Conservation (phyloP, 2,113 vertebrate genomes). For the Struthio camelus region DNA sequence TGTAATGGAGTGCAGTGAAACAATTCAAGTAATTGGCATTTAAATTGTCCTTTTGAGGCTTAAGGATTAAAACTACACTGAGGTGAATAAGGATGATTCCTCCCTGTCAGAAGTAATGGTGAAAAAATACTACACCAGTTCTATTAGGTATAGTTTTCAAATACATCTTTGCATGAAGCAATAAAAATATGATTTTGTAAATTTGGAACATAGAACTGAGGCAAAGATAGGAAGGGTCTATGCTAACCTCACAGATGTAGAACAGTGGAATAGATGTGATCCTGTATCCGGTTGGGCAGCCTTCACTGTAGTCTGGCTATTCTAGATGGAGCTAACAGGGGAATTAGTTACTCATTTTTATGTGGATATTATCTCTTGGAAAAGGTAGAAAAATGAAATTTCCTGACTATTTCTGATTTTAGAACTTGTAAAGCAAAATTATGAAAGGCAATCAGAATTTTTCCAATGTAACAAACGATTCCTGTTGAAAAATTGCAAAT, state of each 20-base stretch:
- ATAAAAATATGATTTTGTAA: neutral
- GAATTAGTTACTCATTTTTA: neutral
- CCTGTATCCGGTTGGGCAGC: neutral
- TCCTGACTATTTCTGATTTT: neutral
- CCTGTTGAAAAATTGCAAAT: neutral
- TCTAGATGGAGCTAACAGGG: neutral
- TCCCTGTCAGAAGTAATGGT: neutral
- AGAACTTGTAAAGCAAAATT: neutral
- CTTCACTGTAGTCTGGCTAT: neutral
- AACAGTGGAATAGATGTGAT: neutral
- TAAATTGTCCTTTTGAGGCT: neutral
- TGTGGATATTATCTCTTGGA: neutral
- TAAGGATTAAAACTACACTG: neutral
- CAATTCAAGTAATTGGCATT: neutral
- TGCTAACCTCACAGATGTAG: neutral
- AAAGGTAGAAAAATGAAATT: neutral
- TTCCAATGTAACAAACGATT: neutral
- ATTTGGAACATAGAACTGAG: neutral
- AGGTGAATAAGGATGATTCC: neutral
- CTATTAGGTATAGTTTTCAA: neutral
- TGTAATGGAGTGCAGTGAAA: neutral
- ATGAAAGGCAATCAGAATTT: neutral
- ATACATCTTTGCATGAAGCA: neutral
- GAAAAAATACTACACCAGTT: neutral
- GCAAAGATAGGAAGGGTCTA: neutral